These are phyloP conservation scores for Haliclona indistincta DNA, from an alignment of 37 sponge, comb jelly and placozoan species.

Conservation along the genomic window DNA sequence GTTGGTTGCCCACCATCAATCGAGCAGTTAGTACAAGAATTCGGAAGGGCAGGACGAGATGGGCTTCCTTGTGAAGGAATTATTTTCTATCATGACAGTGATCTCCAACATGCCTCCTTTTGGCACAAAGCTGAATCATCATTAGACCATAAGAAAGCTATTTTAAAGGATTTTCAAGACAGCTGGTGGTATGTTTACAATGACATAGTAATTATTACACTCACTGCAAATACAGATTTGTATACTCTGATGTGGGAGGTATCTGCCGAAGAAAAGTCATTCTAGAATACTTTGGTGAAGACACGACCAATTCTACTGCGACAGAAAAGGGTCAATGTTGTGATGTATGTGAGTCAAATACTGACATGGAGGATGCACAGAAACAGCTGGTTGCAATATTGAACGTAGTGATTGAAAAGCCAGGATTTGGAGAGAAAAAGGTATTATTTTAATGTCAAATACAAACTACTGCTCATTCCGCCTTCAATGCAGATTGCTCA, in stretches of 20 bases:
- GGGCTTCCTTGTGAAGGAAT: not conserved
- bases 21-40: conserved; percentile 1
- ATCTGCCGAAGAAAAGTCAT: not conserved
- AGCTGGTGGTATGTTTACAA: conserved; percentile 5
- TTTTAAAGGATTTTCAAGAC: not conserved
- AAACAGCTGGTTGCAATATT: conserved; percentile 12
- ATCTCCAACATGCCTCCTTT: conserved; percentile 6
- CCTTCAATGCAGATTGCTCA: not conserved
- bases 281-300: conserved; percentile 14
- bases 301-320: not conserved
- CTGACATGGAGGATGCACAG: not conserved
- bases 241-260: not conserved
- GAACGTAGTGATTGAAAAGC: conserved; percentile 10
- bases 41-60: conserved; percentile 1
- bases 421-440: conserved; percentile 41
- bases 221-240: conserved; percentile 5
- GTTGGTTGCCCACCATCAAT: not conserved
- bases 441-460: not conserved
- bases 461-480: not conserved
- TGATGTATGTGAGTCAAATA: conserved; percentile 3
- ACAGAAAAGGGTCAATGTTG: not conserved
- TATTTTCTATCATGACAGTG: not conserved
- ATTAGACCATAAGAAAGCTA: not conserved
- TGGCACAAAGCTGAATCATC: not conserved
- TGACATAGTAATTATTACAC: not conserved